A percentile compares a stretch with the other conserved stretches of the same genome.
phyloP scores from a whole-genome alignment of 2,113 vertebrate genomes.

The Zosterops borbonicus region DNA sequence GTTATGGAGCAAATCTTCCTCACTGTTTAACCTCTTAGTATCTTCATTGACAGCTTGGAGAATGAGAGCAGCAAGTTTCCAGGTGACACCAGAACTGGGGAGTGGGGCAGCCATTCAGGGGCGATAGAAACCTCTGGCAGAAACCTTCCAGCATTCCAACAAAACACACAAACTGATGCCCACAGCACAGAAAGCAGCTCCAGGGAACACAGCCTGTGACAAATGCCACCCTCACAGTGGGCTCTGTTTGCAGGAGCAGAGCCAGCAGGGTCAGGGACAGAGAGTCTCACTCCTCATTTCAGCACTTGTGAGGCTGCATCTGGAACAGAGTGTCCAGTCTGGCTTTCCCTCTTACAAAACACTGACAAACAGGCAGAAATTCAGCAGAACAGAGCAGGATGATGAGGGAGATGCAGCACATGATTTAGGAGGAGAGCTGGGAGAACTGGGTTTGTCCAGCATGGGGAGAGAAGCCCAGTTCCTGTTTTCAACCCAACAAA shows the following conservation, averaged over 20 bases:
- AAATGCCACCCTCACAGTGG: fast-evolving
- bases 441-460: background rate
- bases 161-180: background rate
- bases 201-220: background rate
- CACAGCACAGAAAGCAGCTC: background rate
- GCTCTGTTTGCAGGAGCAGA: background rate
- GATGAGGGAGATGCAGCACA: background rate
- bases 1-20: background rate
- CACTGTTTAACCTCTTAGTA: background rate
- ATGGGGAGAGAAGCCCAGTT: background rate
- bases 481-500: background rate
- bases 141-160: background rate
- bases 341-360: background rate
- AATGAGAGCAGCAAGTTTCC: background rate
- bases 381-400: background rate
- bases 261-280: background rate
- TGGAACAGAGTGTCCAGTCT: background rate
- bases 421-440: background rate
- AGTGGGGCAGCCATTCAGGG: background rate
- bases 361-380: background rate
- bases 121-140: background rate
- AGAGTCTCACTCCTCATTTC: background rate
- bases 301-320: background rate
- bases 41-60: background rate
- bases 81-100: background rate